Evolutionary conservation across 1,140 invertebrate genomes (phyloP).

Genomic region (Heliconius hermathena): DNA sequence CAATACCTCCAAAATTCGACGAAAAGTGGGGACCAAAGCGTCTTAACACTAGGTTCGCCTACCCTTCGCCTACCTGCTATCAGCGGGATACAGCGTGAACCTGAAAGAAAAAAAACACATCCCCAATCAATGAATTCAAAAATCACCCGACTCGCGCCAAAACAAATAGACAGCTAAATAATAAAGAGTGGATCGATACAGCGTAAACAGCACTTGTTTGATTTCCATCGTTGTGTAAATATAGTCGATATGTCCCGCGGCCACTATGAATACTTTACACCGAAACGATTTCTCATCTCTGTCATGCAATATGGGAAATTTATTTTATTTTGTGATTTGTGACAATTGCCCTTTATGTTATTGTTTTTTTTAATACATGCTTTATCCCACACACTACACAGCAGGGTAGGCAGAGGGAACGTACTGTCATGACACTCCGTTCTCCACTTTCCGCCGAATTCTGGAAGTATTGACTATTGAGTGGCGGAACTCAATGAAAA

Average conservation of each 20-base stretch:
- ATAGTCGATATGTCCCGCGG: constrained; percentile 8
- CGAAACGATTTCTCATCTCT: background rate
- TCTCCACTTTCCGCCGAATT: too few species aligned
- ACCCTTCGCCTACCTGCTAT: too few species aligned
- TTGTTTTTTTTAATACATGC: background rate
- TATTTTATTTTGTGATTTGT: background rate
- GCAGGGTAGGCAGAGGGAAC: too few species aligned
- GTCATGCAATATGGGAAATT: background rate
- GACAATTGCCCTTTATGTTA: background rate
- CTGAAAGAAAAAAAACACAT: background rate
- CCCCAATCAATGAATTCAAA: constrained; percentile 3
- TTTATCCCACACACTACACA: too few species aligned
- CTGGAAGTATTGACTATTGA: too few species aligned
- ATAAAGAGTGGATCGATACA: constrained; percentile 30
- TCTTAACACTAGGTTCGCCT: too few species aligned
- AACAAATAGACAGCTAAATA: constrained; percentile 22
- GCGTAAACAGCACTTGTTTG: constrained; percentile 26
- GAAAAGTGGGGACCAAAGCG: too few species aligned
- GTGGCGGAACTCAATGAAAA: too few species aligned
- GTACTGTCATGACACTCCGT: too few species aligned
- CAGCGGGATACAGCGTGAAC: too few species aligned
- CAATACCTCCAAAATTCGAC: too few species aligned
- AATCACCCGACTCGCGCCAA: background rate
- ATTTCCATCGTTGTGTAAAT: constrained; percentile 30
- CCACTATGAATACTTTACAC: constrained; percentile 12